Percentiles rank a stretch among this genome's conserved stretches.
These are phyloP conservation scores for Antennarius striatus DNA, from an alignment of 2,113 vertebrate genomes.

Conservation along the genomic window DNA sequence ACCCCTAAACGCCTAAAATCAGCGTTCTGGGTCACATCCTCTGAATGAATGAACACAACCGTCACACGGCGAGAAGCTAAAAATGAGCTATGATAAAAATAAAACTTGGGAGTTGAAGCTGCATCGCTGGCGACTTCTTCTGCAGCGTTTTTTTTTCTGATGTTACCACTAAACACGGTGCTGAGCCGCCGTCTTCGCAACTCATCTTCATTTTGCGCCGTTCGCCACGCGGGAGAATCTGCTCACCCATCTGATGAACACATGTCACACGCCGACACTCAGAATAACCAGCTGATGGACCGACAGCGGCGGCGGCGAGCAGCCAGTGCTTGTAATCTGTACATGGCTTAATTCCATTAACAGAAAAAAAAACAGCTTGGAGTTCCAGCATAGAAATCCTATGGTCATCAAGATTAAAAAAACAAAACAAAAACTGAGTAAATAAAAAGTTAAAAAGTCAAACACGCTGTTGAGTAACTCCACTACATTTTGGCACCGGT, in stretches of 20 bases:
- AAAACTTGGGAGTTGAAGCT: background rate
- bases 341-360: background rate
- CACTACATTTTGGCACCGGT: conserved; percentile 8
- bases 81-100: too few species aligned
- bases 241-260: conserved; percentile 63
- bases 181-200: conserved; percentile 29
- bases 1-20: too few species aligned
- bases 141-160: conserved; percentile 40
- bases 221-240: conserved; percentile 45
- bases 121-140: conserved; percentile 19
- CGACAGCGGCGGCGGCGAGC: conserved; percentile 2
- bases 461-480: conserved; percentile 7
- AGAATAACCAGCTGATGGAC: conserved; percentile 33
- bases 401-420: background rate
- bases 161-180: conserved; percentile 28
- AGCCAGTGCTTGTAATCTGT: background rate
- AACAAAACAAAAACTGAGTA: too few species aligned
- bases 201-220: conserved; percentile 30
- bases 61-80: too few species aligned
- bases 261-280: conserved; percentile 52
- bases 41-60: too few species aligned
- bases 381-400: background rate
- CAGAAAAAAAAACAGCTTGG: background rate
- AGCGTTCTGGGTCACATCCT: too few species aligned
- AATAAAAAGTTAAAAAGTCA: background rate